A percentile compares a stretch with the other conserved stretches of the same genome.
These are phyloP conservation scores for Siniperca undulata DNA, from an alignment of 2,797 vertebrate genomes.

Conservation along the genomic window DNA sequence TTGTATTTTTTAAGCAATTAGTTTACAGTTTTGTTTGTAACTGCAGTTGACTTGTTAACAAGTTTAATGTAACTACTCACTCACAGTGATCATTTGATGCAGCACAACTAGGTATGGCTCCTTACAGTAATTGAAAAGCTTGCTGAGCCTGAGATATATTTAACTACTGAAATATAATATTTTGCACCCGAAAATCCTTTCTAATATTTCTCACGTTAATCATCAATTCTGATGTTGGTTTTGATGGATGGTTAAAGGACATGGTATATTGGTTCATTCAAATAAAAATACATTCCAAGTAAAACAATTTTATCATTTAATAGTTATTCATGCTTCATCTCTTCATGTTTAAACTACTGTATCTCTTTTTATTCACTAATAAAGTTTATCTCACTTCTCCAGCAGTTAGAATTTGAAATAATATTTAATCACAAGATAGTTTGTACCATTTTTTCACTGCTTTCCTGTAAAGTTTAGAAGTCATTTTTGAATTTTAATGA, in stretches of 20 bases:
- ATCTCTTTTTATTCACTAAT: slow-evolving; percentile 4
- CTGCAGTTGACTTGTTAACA: background rate
- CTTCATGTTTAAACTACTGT: background rate
- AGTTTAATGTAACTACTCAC: background rate
- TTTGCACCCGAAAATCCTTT: background rate
- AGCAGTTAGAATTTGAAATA: background rate
- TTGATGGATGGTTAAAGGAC: background rate
- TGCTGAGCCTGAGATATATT: background rate
- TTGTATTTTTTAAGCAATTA: background rate
- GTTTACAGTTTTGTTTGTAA: background rate
- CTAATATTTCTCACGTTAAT: too few relatives aligned
- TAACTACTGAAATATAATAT: background rate
- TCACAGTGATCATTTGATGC: background rate
- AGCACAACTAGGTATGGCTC: background rate
- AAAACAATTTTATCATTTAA: background rate
- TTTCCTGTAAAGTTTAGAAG: slow-evolving; percentile 21
- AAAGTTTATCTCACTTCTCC: background rate
- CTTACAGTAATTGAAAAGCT: background rate
- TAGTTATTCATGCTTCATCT: background rate
- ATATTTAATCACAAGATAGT: background rate
- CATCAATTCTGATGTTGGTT: too few relatives aligned
- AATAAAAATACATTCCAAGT: background rate
- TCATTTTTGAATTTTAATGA: slow-evolving; percentile 46
- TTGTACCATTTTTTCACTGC: background rate
- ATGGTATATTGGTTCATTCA: background rate